These are phyloP conservation scores for Sphenodon punctatus DNA, from an alignment of 2,797 vertebrate genomes.

Conservation along the genomic window DNA sequence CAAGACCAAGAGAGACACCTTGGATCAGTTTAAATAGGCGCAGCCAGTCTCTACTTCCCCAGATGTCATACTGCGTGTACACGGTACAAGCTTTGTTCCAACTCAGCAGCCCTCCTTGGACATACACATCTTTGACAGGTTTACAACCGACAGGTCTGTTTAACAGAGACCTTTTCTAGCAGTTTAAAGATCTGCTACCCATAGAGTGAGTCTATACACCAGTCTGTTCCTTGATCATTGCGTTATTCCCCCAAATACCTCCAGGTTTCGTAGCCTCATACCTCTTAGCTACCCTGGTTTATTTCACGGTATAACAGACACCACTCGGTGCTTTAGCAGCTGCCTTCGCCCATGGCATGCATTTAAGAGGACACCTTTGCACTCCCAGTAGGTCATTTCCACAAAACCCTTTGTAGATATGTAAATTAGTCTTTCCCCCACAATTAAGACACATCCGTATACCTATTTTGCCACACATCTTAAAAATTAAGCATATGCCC, in stretches of 20 bases:
- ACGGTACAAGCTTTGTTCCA: background rate
- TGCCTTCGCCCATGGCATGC: background rate
- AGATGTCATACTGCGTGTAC: background rate
- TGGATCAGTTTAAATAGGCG: too few species aligned
- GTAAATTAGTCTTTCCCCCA: background rate
- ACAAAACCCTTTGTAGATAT: too few species aligned
- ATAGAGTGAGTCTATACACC: background rate
- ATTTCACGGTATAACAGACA: background rate
- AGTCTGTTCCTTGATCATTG: background rate
- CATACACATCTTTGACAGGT: too few species aligned
- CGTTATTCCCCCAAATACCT: background rate
- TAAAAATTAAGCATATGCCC: constrained; percentile 25
- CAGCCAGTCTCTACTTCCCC: background rate
- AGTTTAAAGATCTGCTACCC: background rate
- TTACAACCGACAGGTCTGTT: too few species aligned
- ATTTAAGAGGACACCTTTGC: background rate
- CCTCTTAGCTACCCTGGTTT: background rate
- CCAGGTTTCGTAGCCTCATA: background rate
- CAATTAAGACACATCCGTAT: background rate
- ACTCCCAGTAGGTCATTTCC: too few species aligned
- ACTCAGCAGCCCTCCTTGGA: too few species aligned
- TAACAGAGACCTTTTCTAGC: background rate
- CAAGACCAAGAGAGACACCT: background rate
- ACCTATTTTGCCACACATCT: background rate
- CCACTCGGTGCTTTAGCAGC: background rate